Conservation (phyloP, 2,113 vertebrate species). For the Tragulus kanchil region DNA sequence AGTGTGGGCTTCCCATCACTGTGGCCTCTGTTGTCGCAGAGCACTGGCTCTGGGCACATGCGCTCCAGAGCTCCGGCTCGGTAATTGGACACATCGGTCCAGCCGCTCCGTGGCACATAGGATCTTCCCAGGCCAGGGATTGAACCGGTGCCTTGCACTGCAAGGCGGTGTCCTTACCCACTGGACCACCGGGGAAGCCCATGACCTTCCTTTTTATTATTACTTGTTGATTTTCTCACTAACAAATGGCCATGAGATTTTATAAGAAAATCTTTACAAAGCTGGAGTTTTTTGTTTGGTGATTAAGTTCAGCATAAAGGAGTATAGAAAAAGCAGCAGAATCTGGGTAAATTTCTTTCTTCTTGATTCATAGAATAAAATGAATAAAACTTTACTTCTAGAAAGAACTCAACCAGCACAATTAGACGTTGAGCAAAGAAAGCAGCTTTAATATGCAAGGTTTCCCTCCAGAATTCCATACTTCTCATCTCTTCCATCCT, state of each 20-base stretch:
- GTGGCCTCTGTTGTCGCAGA: too few relatives aligned
- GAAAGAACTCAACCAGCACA: neutral
- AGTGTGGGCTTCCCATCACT: too few relatives aligned
- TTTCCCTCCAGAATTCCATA: neutral
- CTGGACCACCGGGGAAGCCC: too few relatives aligned
- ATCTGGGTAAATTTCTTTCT: neutral
- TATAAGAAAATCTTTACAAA: neutral
- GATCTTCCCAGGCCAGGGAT: too few relatives aligned
- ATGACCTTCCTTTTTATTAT: neutral
- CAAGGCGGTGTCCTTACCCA: too few relatives aligned
- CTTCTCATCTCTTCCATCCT: neutral
- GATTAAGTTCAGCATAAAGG: neutral
- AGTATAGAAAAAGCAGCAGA: neutral
- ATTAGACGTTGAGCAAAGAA: neutral
- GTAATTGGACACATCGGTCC: too few relatives aligned
- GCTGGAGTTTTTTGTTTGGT: neutral
- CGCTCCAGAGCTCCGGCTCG: too few relatives aligned
- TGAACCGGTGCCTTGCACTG: too few relatives aligned
- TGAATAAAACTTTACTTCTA: neutral
- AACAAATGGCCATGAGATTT: neutral
- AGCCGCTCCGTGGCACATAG: too few relatives aligned
- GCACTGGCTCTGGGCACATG: too few relatives aligned
- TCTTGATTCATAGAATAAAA: neutral
- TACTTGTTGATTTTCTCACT: neutral
- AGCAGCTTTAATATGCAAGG: neutral